Base-by-base conservation (phyloP, 2,797 vertebrate genomes). In the Heterohyrax brucei region DNA sequence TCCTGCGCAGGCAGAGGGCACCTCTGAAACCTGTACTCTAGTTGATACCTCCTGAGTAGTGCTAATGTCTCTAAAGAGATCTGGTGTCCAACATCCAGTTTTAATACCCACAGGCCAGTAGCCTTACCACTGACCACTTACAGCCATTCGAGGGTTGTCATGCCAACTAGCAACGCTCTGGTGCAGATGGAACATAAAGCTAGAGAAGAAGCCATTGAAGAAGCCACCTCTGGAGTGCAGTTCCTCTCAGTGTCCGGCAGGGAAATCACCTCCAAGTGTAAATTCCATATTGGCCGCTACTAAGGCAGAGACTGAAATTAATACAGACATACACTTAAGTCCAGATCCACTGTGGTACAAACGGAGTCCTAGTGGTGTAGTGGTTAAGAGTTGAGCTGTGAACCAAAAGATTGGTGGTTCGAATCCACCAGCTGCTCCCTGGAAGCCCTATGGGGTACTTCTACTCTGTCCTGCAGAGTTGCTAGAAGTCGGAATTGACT, bases 101-200 rank as follows among this genome's bases (percentile, higher is more conserved):
- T 44, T 30, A 8, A 19, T 9, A 30, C 3, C 66, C 73, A 10
- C 18, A 46, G 7, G n/a, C 48, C 46, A 1, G 0, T 7, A 28
- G 39, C 13, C 53, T 75, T 24, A 1, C 30, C 64, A 2, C 0
- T 0, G n/a, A 30, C 50, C 70, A 12, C 84, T 68, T 7, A 6
- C 0, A 19, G 10, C 50, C 24, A 2, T 56, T 0, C 39, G 39
- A 39, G 39, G 0, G 7, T 72, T 56, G 3, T n/a, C 3, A 0
- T 0, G 8, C 21, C 73, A 10, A 6, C 33, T 26, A n/a, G 77
- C 7, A 24, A 66, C 76, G 30, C 50, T 61, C 48, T 5, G 18
- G n/a, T 22, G 9, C 5, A 9, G 66, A 30, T 61, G n/a, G 1
- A 1, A 62, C 33, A 7, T 18, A 64, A 53, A 80, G 21, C 70